Conservation (phyloP, 92 coral and sea anemone species). For the Desmophyllum pertusum region DNA sequence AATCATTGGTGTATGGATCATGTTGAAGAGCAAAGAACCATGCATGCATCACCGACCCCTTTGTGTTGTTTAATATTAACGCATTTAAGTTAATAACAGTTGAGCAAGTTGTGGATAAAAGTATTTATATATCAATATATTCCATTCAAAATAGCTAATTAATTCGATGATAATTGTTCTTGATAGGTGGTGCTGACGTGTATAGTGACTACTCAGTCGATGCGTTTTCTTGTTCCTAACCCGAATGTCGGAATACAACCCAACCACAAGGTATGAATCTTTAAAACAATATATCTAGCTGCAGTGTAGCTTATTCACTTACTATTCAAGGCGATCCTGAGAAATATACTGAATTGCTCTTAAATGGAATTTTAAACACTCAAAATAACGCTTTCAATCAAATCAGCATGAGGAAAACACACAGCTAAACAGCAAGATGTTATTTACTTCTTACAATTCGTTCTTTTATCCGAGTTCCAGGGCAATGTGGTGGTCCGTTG, state of each 20-base stretch:
- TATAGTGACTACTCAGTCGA: background rate
- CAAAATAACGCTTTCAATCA: too few relatives aligned
- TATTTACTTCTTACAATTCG: background rate
- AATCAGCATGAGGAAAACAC: too few relatives aligned
- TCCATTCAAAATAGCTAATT: background rate
- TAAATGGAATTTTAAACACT: too few relatives aligned
- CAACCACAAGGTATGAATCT: conserved; percentile 15
- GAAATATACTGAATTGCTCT: too few relatives aligned
- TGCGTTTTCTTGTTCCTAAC: background rate
- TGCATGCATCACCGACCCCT: background rate
- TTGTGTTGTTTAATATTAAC: background rate
- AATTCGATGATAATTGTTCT: background rate
- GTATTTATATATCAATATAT: background rate
- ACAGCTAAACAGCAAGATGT: background rate
- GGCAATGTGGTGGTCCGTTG: conserved; percentile 59
- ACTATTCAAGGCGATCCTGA: too few relatives aligned
- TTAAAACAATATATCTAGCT: background rate
- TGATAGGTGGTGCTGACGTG: background rate
- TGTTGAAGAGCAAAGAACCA: too few relatives aligned
- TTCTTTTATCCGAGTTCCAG: conserved; percentile 4
- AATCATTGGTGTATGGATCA: too few relatives aligned
- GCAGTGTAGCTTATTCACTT: too few relatives aligned
- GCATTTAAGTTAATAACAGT: too few relatives aligned
- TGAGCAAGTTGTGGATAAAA: too few relatives aligned
- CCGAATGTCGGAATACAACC: background rate